Base-by-base conservation (phyloP, 2,113 vertebrate genomes). In the Ammodytes dubius region DNA sequence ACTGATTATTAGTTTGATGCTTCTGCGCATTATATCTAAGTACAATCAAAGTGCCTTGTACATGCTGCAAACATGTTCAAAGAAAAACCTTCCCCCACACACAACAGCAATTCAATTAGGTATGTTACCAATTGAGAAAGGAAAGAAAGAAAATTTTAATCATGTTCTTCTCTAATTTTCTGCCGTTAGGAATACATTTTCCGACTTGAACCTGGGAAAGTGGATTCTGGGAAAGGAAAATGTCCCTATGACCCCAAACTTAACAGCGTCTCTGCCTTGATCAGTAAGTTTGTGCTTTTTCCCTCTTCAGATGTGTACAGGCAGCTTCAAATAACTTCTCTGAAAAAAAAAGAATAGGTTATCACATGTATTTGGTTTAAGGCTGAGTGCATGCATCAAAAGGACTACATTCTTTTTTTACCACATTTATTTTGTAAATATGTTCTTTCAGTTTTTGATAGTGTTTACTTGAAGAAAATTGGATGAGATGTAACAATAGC, bases 181-280 rank as follows among this genome's bases (percentile, higher is more conserved):
- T 73, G 52, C 72, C 47, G 1, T 93, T 81, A 99, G 98, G 98
- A 99, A 93, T 99, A 99, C 83, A 96, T 99, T 91, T 99, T 99
- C 92, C 96, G 97, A 79, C 93, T 99, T 94, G 98, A 99, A 89
- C 97, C 98, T 0, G 97, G 98, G 83, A 98, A 95, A 93, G 96
- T 99, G 85, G 98, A 99, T 95, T 99, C 98, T 7, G 98, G 98
- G 86, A 99, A 99, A 93, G 98, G 98, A 84, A 99, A 99, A 89
- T 99, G 98, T 89, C 97, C 98, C 0, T 99, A 97, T 0, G 98
- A 99, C 93, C 98, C 98, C 87, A 99, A 99, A 95, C 95, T 99
- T 79, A 98, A 98, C 95, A 99, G 97, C 0, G 97, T 99, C 74
- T 99, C 98, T 1, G 96, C 97, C 11, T 95, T 99, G 91, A 98